Evolutionary conservation across 2,113 vertebrate genomes (phyloP).

Genomic region (Crypturellus undulatus): DNA sequence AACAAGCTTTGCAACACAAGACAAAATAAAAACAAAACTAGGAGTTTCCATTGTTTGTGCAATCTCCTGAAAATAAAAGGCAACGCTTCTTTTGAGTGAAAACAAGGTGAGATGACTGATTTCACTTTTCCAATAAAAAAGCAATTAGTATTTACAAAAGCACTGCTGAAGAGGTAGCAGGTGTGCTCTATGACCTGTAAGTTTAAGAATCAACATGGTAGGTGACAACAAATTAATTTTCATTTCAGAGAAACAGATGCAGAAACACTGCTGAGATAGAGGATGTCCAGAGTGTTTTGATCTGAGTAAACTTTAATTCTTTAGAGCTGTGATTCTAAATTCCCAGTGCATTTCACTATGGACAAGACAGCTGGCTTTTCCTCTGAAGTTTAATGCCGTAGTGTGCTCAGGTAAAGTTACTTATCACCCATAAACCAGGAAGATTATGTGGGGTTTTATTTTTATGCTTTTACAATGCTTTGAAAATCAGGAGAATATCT

Average conservation of each 20-base stretch:
- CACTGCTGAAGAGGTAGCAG: background rate
- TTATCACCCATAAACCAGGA: background rate
- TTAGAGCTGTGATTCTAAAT: background rate
- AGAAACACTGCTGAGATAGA: accelerated
- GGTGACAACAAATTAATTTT: background rate
- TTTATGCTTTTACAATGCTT: background rate
- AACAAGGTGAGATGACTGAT: background rate
- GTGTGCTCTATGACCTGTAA: background rate
- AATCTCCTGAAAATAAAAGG: background rate
- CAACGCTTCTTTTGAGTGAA: background rate
- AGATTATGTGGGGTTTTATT: background rate
- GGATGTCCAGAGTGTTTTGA: accelerated
- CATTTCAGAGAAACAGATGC: background rate
- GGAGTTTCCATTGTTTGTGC: background rate
- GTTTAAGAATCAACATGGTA: background rate
- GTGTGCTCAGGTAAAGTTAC: background rate
- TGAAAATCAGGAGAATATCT: background rate
- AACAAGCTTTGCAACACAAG: accelerated
- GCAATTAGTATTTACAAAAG: background rate
- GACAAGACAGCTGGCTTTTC: background rate
- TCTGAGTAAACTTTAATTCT: background rate
- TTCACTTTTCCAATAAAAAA: background rate
- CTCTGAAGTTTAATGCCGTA: background rate
- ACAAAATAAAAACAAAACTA: background rate
- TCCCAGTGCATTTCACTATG: background rate